Conservation (phyloP, 2,888 invertebrate genomes). For the Amblyjoppa proteus region DNA sequence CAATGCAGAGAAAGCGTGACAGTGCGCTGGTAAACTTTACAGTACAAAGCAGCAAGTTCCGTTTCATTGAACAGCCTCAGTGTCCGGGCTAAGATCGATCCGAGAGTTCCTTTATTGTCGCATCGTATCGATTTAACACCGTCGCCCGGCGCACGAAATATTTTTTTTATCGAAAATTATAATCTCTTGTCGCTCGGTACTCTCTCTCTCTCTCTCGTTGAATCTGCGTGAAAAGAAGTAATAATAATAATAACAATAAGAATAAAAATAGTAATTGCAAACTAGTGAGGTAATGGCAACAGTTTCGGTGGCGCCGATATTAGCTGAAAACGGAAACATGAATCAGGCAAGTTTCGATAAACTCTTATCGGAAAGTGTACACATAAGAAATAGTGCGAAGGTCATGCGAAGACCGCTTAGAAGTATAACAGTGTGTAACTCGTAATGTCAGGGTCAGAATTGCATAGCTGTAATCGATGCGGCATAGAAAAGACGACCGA, state of each 20-base stretch:
- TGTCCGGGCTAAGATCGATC: conserved; percentile 26
- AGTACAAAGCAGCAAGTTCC: not conserved
- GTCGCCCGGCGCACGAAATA: not conserved
- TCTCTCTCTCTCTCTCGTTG: not conserved
- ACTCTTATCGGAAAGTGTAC: not conserved
- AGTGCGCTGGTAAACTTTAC: conserved; percentile 3
- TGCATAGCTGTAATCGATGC: conserved; percentile 7
- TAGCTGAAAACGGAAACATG: conserved; percentile 67
- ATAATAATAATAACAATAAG: not conserved
- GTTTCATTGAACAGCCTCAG: conserved; percentile 21
- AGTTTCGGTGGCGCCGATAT: conserved; percentile 67
- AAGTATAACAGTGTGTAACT: not conserved
- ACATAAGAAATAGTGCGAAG: not conserved
- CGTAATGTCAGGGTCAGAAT: conserved; percentile 30
- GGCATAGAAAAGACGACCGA: not conserved
- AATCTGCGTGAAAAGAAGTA: not conserved
- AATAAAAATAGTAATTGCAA: not conserved
- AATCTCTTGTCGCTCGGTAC: conserved; percentile 9
- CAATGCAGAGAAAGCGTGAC: conserved; percentile 28
- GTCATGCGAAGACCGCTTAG: not conserved
- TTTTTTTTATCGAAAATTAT: not conserved
- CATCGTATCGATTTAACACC: conserved; percentile 9
- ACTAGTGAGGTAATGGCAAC: conserved; percentile 62
- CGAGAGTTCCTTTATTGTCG: conserved; percentile 10
- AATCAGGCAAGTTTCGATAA: conserved; percentile 69